Base-by-base conservation (phyloP, 2,888 invertebrate species). In the Athrips mouffetella region DNA sequence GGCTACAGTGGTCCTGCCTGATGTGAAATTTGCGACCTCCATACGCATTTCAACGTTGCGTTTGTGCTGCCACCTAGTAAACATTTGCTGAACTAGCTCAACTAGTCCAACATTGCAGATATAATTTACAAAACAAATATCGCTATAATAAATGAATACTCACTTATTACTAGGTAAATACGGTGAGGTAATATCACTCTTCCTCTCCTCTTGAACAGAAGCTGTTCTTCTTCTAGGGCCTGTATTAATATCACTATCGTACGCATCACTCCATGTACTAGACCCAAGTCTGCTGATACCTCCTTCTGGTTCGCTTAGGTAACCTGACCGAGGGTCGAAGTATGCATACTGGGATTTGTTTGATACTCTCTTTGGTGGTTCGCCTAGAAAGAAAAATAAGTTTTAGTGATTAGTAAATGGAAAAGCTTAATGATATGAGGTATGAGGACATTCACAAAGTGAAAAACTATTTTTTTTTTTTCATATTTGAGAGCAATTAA, bases 301-400 rank as follows among this genome's bases (percentile, higher is more conserved):
- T 1, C 89, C 89, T 49, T 89, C 89, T 0, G 89, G 89, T 55
- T 89, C 89, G 54, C 89, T 89, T 20, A 89, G 68, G 67, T 89
- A 89, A 0, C 89, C 89, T 0, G 89, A 89, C 0, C 88, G 82
- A 1, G 89, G 88, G 62, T 89, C 89, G 64, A 89, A 88, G 70
- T 89, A 89, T 0, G 88, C 87, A 64, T 89, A 89, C 57, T 89
- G 89, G 0, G 86, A 86, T 57, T 80, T 80, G 67, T 81, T 84
- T 54, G 76, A 61, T 3, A 76, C 73, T 6, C 86, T 68, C 50
- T 81, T 80, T n/a, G 77, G 76, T 2, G 75, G 75, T 55, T 86
- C 76, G 29, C 80, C 86, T 85, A 4, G 1, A 23, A 2, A 15
- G n/a, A 37, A 6, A 37, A 4, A 25, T 25, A n/a, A n/a, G n/a